Evolutionary conservation across 2,797 vertebrate species (phyloP), one percentile per base, ranked within the genome.

Genomic region (Smutsia gigantea): DNA sequence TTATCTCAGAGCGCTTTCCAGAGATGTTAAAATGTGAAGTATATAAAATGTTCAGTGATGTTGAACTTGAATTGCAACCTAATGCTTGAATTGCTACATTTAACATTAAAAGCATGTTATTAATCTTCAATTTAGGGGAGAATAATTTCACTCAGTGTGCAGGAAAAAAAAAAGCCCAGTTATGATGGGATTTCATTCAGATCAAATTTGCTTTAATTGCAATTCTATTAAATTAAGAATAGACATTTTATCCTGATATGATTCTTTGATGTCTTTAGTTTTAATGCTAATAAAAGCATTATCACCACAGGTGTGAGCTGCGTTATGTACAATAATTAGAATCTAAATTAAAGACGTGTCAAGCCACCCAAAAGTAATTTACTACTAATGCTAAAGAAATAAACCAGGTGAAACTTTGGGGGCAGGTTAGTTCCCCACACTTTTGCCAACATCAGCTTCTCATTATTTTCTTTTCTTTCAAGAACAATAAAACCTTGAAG

Each of bases 201-300:
- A 97, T 97, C 97, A 98, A 98, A 98, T 57, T 96, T 95, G 95
- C 96, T 98, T 97, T 98, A 98, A 98, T 98, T 98, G 94, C 97
- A 97, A 96, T 95, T 98, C 97, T 97, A 95, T 98, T 98, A 98
- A 97, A 98, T 98, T 97, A 98, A 97, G 97, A 98, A 93, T 95
- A 97, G 97, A 97, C 95, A 92, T 95, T 39, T 98, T 98, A 98
- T 94, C 94, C 93, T 46, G 46, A 98, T 98, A 97, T 18, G 96
- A 94, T 84, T 83, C 97, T 98, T 98, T 97, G 98, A 98, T 98
- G 97, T 98, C 96, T 98, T 94, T 74, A 98, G 94, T 94, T 98
- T 95, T 98, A 96, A 96, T 96, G 95, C 55, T 98, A 97, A 98
- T 98, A 98, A 97, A 98, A 94, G 61, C 95, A 95, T 98, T 98